phyloP scores from a whole-genome alignment of 2,797 vertebrate species.

The Sebastes nivosus region DNA sequence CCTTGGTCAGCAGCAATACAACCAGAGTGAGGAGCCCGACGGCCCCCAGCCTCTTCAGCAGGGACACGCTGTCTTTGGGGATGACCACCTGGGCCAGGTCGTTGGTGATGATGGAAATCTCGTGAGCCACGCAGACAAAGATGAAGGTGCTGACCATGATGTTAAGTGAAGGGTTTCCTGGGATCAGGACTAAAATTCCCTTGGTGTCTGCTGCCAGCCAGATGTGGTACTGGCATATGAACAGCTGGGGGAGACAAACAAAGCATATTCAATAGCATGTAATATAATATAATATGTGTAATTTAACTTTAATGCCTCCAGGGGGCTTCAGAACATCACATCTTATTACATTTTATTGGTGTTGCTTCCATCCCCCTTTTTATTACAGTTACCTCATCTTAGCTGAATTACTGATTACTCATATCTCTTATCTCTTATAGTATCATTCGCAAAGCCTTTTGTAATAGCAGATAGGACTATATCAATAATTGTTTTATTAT shows the following conservation, averaged over 20 bases:
- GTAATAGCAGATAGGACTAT: too few relatives aligned
- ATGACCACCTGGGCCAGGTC: conserved; percentile 94
- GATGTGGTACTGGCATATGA: conserved; percentile 99
- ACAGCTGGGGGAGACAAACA: conserved; percentile 85
- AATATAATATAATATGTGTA: not conserved
- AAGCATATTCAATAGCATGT: not conserved
- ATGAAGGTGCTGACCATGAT: conserved; percentile 97
- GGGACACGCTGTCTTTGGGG: conserved; percentile 91
- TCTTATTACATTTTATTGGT: not conserved
- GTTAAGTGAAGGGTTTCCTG: conserved; percentile 93
- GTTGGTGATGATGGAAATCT: conserved; percentile 97
- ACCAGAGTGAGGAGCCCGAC: conserved; percentile 82
- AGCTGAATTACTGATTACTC: not conserved
- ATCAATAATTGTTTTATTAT: not conserved
- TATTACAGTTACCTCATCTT: not conserved
- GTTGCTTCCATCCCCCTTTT: not conserved
- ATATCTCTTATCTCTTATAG: not conserved
- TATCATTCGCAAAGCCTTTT: not conserved
- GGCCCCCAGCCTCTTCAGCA: conserved; percentile 89
- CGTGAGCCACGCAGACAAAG: conserved; percentile 98
- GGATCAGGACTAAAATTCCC: conserved; percentile 95
- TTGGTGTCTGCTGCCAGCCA: conserved; percentile 98
- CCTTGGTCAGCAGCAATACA: conserved; percentile 83
- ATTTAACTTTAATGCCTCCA: not conserved
- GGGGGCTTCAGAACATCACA: not conserved